A percentile compares a stretch with the other conserved stretches of the same genome.
Evolutionary conservation across 2,797 vertebrate species (phyloP).

Genomic region (Lepus oiostolus): DNA sequence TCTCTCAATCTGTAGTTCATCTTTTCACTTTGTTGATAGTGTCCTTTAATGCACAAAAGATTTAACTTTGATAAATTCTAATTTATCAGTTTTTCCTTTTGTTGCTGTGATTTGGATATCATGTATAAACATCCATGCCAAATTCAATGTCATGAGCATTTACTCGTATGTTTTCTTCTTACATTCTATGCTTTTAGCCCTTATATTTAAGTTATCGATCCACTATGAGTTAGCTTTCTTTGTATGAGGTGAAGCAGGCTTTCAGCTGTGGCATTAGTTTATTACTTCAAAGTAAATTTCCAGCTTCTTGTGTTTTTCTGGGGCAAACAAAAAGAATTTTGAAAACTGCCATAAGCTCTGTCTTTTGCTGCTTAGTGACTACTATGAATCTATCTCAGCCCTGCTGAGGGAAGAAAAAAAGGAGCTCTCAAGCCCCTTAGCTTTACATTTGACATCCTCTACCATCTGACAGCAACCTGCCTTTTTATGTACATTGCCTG

Average conservation of each 20-base stretch:
- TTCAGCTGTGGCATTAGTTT: slow-evolving; percentile 1
- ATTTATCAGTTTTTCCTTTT: slow-evolving; percentile 1
- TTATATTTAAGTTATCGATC: not conserved
- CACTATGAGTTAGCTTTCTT: not conserved
- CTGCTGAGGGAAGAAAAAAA: not conserved
- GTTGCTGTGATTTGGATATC: not conserved
- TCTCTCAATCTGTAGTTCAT: not conserved
- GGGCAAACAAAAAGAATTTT: not conserved
- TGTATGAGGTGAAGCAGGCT: not conserved
- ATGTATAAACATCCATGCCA: not conserved
- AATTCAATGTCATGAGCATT: not conserved
- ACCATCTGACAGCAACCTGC: not conserved
- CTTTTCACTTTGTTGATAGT: slow-evolving; percentile 20
- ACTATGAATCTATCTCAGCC: not conserved
- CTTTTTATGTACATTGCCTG: not conserved
- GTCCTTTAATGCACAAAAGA: not conserved
- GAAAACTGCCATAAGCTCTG: not conserved
- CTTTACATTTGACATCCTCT: slow-evolving; percentile 28
- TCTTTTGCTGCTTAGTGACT: not conserved
- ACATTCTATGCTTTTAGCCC: not conserved
- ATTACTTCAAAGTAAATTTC: not conserved
- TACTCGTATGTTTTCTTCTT: not conserved
- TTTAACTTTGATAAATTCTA: not conserved
- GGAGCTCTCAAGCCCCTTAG: not conserved
- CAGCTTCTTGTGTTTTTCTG: not conserved